Evolutionary conservation across 2,888 invertebrate genomes (phyloP), one percentile per base, ranked within the genome.

Genomic region (Orchesellides sinensis): DNA sequence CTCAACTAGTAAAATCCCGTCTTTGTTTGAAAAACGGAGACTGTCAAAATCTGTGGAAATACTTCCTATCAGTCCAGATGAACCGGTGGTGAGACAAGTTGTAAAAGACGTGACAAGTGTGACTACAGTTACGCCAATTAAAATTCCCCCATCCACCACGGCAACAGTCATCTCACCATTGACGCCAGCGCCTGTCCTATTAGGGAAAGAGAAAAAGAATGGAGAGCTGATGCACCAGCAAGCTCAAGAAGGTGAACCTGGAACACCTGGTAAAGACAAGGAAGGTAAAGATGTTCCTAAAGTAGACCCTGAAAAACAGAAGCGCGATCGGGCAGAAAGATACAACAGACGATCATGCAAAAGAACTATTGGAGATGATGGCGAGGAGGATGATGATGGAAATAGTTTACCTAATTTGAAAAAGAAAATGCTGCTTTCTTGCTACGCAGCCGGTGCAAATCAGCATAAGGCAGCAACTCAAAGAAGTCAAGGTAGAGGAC

Each of bases 281-380:
- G 69, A 85, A 35, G 87, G 88, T 47, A 88, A 88, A 68, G 88
- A 87, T 87, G 49, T 89, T 89, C 83, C 88, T 88, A 70, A 89
- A 88, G 68, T 83, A 72, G 88, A 88, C 14, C 89, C 89, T n/a
- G 89, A 47, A 89, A 88, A 79, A 69, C 88, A 69, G 88, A 89
- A 89, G 35, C 89, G 89, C 35, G 90, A 89, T 40, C 84, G 88
- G 23, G 90, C 89, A 49, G 88, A 83, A 63, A 59, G 87, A 27
- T 87, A 88, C 54, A 85, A 82, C 63, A 78, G 87, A 27, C 63
- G 87, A 17, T 47, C 61, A 59, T 84, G 86, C 0, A 88, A 87
- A 66, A 69, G 84, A 54, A 86, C 82, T 19, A 52, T 80, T 2
- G 86, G 83, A 6, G 88, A 87, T 32, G 87, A 86, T 69, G 82